A percentile compares a stretch with the other conserved stretches of the same genome.
phyloP scores from a whole-genome alignment of 2,113 vertebrate species.

The Macquaria australasica region DNA sequence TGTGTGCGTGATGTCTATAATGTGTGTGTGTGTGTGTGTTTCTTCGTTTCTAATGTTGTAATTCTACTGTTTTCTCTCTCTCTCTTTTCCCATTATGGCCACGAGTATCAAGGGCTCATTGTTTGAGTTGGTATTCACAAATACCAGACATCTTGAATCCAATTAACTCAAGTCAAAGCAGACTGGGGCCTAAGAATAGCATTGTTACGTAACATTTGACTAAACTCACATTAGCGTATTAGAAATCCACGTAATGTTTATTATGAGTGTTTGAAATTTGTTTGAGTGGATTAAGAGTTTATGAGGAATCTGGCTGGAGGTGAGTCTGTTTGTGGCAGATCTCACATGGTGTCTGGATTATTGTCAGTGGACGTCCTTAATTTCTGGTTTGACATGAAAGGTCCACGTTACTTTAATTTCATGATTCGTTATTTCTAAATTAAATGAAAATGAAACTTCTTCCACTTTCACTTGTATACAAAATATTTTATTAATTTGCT shows the following conservation, averaged over 20 bases:
- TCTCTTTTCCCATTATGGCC: neutral
- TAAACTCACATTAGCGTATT: slow-evolving; percentile 12
- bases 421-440: neutral
- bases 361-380: neutral
- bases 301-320: neutral
- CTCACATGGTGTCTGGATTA: slow-evolving; percentile 13
- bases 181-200: slow-evolving; percentile 28
- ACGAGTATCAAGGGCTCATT: slow-evolving; percentile 49
- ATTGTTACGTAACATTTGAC: slow-evolving; percentile 24
- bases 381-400: neutral
- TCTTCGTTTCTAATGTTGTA: slow-evolving; percentile 24
- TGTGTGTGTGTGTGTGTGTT: neutral
- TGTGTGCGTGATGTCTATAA: neutral
- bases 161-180: slow-evolving; percentile 28
- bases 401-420: neutral
- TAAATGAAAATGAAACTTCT: neutral
- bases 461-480: neutral
- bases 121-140: slow-evolving; percentile 23
- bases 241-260: neutral
- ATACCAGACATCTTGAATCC: slow-evolving; percentile 34
- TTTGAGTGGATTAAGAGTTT: slow-evolving; percentile 22
- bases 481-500: neutral
- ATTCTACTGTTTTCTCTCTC: slow-evolving; percentile 17
- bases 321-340: neutral
- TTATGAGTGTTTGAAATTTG: slow-evolving; percentile 18